Conservation (phyloP, 2,797 vertebrate species). For the Poecilia wingei region DNA sequence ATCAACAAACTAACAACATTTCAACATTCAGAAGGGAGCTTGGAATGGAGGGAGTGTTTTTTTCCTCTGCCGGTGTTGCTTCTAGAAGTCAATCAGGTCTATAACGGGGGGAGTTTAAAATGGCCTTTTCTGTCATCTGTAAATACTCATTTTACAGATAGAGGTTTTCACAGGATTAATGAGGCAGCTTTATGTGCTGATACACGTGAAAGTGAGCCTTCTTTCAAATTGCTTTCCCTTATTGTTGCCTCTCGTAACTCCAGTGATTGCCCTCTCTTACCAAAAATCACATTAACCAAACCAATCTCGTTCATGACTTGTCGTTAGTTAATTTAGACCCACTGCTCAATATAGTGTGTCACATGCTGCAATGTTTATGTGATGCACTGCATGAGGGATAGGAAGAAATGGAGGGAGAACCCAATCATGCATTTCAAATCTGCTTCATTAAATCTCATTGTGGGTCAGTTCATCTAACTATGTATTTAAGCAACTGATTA, state of each 20-base stretch:
- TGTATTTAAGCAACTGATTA: slow-evolving; percentile 9
- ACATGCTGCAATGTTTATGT: slow-evolving; percentile 21
- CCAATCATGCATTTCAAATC: slow-evolving; percentile 6
- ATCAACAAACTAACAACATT: slow-evolving; percentile 38
- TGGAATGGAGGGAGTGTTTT: slow-evolving; percentile 34
- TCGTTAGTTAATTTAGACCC: slow-evolving; percentile 72
- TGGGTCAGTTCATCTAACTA: slow-evolving; percentile 11
- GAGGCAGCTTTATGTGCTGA: slow-evolving; percentile 74
- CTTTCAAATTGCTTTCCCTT: slow-evolving; percentile 75
- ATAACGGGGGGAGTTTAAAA: slow-evolving; percentile 15
- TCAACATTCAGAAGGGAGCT: slow-evolving; percentile 11
- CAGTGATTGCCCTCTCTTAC: slow-evolving; percentile 29
- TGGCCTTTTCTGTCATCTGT: slow-evolving; percentile 62
- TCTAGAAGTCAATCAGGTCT: slow-evolving; percentile 39
- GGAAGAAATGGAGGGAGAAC: background rate
- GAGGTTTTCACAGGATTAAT: slow-evolving; percentile 78
- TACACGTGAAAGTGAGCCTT: slow-evolving; percentile 60
- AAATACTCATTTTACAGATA: slow-evolving; percentile 79
- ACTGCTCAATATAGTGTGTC: slow-evolving; percentile 22
- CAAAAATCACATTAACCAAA: slow-evolving; percentile 77
- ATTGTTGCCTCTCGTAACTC: slow-evolving; percentile 43
- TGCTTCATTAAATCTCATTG: slow-evolving; percentile 1
- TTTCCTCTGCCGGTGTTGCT: slow-evolving; percentile 24
- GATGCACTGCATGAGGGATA: slow-evolving; percentile 9
- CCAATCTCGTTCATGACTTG: slow-evolving; percentile 74